These are phyloP conservation scores for Eulemur macaco DNA, from an alignment of 2,113 vertebrate species.

Conservation along the genomic window DNA sequence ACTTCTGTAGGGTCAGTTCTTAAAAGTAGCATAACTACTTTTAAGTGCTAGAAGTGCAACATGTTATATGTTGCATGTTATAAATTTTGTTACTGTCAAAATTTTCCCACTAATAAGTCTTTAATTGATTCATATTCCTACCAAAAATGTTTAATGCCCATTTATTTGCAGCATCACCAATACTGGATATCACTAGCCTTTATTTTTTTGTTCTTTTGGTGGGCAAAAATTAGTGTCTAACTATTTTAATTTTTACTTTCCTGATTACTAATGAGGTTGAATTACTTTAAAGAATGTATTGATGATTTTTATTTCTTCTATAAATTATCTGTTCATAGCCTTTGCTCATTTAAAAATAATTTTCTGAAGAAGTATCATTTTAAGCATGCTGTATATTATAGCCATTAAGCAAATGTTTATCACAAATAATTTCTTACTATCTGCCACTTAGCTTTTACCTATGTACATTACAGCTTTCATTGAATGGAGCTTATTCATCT, in stretches of 20 bases:
- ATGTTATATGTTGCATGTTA: not conserved
- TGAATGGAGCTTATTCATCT: not conserved
- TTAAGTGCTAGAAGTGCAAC: not conserved
- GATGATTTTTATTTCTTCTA: not conserved
- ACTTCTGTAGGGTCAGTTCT: not conserved
- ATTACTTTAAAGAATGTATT: not conserved
- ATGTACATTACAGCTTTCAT: not conserved
- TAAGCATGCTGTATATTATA: not conserved
- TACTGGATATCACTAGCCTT: not conserved
- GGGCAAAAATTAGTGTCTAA: not conserved
- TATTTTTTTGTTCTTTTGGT: not conserved
- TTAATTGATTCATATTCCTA: not conserved
- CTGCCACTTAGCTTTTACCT: not conserved
- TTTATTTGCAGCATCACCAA: not conserved
- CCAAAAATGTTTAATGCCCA: not conserved
- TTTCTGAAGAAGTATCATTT: not conserved
- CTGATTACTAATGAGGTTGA: not conserved
- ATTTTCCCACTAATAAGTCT: not conserved
- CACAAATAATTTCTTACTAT: not conserved
- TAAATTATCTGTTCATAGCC: not conserved
- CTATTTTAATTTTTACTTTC: not conserved
- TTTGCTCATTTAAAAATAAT: constrained; percentile 8
- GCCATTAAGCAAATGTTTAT: not conserved
- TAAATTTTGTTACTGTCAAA: not conserved
- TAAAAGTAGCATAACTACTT: not conserved